Conservation (phyloP, 1,140 invertebrate species). For the Drosophila fuyamai region DNA sequence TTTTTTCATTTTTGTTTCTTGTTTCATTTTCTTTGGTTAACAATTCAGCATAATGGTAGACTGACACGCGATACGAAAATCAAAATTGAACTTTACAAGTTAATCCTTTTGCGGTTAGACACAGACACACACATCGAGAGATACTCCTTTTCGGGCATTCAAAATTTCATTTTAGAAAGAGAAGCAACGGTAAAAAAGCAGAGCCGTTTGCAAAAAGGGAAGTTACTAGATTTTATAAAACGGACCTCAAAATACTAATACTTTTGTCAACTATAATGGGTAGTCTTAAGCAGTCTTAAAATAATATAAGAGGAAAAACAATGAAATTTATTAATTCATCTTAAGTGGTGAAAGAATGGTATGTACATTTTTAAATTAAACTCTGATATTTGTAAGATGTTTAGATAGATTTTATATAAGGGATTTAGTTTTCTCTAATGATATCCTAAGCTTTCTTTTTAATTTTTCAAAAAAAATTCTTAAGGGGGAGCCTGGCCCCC, state of each 20-base stretch:
- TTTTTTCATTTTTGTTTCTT: conserved; percentile 35
- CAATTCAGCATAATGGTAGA: conserved; percentile 62
- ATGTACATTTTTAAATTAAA: no score
- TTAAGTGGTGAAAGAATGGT: no score
- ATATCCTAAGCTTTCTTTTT: background rate
- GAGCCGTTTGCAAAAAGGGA: background rate
- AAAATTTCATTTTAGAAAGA: conserved; percentile 42
- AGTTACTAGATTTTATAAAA: background rate
- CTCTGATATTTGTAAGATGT: no score
- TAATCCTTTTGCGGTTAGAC: conserved; percentile 69
- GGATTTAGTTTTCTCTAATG: no score
- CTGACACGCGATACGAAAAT: conserved; percentile 75
- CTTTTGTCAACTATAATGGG: no score
- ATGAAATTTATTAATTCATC: no score
- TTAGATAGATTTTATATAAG: no score
- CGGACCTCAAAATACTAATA: background rate
- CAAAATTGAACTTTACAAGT: conserved; percentile 82
- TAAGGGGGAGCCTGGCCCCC: background rate
- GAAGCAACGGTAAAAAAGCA: background rate
- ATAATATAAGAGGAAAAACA: no score
- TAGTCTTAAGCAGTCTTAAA: no score
- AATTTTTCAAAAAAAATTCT: background rate
- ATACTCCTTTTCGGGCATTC: conserved; percentile 40
- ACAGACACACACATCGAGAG: conserved; percentile 9
- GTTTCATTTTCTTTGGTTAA: conserved; percentile 19